These are phyloP conservation scores for Odontomachus brunneus DNA, from an alignment of 1,140 invertebrate species.

Conservation along the genomic window DNA sequence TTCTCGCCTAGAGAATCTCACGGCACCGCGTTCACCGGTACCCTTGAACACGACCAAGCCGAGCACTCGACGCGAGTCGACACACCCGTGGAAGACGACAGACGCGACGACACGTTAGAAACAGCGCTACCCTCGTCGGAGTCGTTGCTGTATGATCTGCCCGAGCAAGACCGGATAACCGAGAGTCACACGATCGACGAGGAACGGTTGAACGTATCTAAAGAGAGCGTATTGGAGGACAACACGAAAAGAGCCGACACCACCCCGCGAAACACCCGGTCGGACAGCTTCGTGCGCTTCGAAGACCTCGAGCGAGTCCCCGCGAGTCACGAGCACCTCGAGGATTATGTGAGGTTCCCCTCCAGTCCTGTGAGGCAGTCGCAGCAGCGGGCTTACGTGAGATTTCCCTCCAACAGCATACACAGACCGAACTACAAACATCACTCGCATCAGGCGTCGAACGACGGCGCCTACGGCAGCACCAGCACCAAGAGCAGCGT, in stretches of 20 bases:
- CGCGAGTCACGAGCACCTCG: slow-evolving; percentile 25
- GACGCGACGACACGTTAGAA: slow-evolving; percentile 48
- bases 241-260: too few relatives aligned
- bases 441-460: slow-evolving; percentile 55
- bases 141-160: slow-evolving; percentile 34
- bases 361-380: slow-evolving; percentile 64
- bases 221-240: slow-evolving; percentile 25
- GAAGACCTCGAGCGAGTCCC: slow-evolving; percentile 49
- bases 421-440: slow-evolving; percentile 77
- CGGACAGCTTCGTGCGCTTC: slow-evolving; percentile 28
- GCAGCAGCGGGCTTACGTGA: slow-evolving; percentile 68
- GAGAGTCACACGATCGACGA: slow-evolving; percentile 66
- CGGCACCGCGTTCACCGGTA: neutral
- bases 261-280: neutral
- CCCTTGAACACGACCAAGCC: slow-evolving; percentile 34
- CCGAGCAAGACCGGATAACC: slow-evolving; percentile 43
- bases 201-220: slow-evolving; percentile 46
- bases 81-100: neutral
- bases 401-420: slow-evolving; percentile 82
- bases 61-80: neutral
- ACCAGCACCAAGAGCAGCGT: slow-evolving; percentile 76
- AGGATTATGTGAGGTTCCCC: slow-evolving; percentile 76
- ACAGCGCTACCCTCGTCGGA: slow-evolving; percentile 48
- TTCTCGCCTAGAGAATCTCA: slow-evolving; percentile 60
- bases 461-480: slow-evolving; percentile 42